Evolutionary conservation across 2,888 invertebrate genomes (phyloP).

Genomic region (Volucella inflata): DNA sequence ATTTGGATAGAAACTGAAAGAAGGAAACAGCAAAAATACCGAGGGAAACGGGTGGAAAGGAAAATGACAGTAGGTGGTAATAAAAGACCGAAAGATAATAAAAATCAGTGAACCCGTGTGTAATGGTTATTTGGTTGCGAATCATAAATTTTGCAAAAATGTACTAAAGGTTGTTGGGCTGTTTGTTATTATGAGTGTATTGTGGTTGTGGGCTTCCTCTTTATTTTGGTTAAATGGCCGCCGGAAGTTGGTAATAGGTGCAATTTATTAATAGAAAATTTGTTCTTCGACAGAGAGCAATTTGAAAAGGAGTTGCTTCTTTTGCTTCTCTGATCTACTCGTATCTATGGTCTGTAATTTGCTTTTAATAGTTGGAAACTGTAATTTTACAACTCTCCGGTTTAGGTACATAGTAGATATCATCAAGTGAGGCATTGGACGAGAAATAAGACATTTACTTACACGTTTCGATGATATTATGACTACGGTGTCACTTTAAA

Average conservation of each 20-base stretch:
- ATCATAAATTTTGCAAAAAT: constrained; percentile 29
- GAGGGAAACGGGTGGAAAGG: too few relatives aligned
- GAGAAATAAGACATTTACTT: too few relatives aligned
- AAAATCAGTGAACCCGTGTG: constrained; percentile 50
- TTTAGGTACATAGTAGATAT: too few relatives aligned
- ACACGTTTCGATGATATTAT: too few relatives aligned
- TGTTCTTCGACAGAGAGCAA: background rate
- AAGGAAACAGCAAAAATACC: too few relatives aligned
- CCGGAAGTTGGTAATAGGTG: constrained; percentile 50
- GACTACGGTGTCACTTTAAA: too few relatives aligned
- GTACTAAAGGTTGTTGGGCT: background rate
- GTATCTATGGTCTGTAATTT: too few relatives aligned
- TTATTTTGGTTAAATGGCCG: constrained; percentile 47
- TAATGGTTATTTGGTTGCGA: constrained; percentile 40
- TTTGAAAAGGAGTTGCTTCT: constrained; percentile 16
- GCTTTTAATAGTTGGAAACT: too few relatives aligned
- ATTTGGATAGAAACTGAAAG: too few relatives aligned
- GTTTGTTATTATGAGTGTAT: background rate
- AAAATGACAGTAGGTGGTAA: background rate
- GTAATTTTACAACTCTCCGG: too few relatives aligned
- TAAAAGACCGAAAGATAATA: constrained; percentile 31
- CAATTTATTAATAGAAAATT: constrained; percentile 48
- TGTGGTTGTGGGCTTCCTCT: background rate
- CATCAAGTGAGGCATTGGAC: too few relatives aligned
- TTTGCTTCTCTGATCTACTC: too few relatives aligned